phyloP scores from a whole-genome alignment of 1,140 invertebrate genomes.

The Brachionus calyciflorus region DNA sequence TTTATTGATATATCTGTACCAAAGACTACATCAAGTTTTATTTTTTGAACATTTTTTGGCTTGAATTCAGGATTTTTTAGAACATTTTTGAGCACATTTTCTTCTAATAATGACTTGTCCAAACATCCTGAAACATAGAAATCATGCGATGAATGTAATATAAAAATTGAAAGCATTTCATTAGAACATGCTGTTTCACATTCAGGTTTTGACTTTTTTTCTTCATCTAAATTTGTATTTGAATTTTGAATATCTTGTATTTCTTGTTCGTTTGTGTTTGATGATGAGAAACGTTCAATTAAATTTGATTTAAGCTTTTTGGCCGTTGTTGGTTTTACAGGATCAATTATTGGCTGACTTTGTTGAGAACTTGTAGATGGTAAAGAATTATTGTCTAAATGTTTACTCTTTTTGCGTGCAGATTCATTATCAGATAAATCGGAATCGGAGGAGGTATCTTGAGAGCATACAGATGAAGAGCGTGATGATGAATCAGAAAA shows the following conservation, averaged over 20 bases:
- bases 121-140: conserved; percentile 17
- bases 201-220: neutral
- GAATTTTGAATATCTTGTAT: neutral
- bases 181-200: neutral
- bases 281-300: conserved; percentile 13
- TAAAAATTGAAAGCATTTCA: conserved; percentile 21
- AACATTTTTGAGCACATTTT: neutral
- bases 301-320: conserved; percentile 45
- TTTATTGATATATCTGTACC: conserved; percentile 24
- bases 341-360: neutral
- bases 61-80: neutral
- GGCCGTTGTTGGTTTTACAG: neutral
- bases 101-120: neutral
- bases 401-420: conserved; percentile 1
- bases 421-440: neutral
- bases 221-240: neutral
- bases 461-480: neutral
- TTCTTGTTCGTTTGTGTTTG: neutral
- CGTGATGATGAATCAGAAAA: conserved; percentile 6
- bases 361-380: neutral
- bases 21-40: conserved; percentile 37
- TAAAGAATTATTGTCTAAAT: neutral
- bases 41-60: conserved; percentile 30
- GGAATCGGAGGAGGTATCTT: neutral
- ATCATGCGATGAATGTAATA: conserved; percentile 32